Evolutionary conservation across 2,113 vertebrate genomes (phyloP), one percentile per base, ranked within the genome.

Genomic region (Riparia riparia): DNA sequence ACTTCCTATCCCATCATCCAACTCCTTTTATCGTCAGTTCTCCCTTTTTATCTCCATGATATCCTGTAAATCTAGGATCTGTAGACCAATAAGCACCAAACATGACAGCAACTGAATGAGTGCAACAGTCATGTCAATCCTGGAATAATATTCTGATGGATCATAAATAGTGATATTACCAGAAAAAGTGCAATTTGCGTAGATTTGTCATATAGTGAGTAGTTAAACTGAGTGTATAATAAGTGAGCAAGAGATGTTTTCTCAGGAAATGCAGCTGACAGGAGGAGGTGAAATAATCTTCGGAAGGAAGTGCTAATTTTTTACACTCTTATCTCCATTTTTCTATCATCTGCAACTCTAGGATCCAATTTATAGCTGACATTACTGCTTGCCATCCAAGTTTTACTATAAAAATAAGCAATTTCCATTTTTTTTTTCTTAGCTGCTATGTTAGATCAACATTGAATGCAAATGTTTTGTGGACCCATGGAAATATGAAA

Each of bases 241-340:
- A 86, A 94, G 77, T 56, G 50, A 83, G 54, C 54, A 82, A 86
- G 64, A 73, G 74, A 82, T 37, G 60, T 34, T 86, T 76, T 53
- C 82, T 45, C 64, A 84, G 81, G 54, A 89, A 91, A 84, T 53
- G 50, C 72, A 89, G 77, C 45, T 91, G 81, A 71, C 72, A 73
- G 72, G 31, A 90, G 41, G 71, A 81, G 54, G 50, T 83, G n/a
- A 93, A 94, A 91, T 77, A 83, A 69, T 93, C 41, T 92, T 90
- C 0, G 5, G 72, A 86, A 89, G 77, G 81, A 86, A 89, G 29
- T 68, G 90, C 47, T 34, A 76, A 49, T 66, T 54, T 89, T 57
- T 94, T 92, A 73, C 66, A 39, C 58, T 56, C 34, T 92, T 77
- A 86, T 57, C 58, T 94, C 49, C 8, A n/a, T 60, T 93, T 93